Evolutionary conservation across 2,888 invertebrate genomes (phyloP).

Genomic region (Lasioglossum zephyrum): DNA sequence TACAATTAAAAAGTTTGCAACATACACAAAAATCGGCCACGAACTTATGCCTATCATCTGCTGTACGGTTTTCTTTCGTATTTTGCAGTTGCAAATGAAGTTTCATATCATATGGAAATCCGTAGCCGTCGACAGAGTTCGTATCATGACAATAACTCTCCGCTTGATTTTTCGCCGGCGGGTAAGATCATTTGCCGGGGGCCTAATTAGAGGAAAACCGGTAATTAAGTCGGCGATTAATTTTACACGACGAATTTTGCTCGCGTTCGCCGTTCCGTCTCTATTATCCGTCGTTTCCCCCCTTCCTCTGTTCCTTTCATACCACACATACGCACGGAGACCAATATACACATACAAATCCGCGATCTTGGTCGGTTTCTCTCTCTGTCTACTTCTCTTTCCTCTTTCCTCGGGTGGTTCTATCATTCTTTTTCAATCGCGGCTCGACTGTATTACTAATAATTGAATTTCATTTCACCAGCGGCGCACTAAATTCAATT

Average conservation of each 20-base stretch:
- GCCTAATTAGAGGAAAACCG: slow-evolving; percentile 56
- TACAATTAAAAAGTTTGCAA: too few species aligned
- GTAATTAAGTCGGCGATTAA: slow-evolving; percentile 67
- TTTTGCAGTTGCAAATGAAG: too few species aligned
- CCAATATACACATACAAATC: background rate
- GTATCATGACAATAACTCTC: slow-evolving; percentile 31
- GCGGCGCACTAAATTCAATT: slow-evolving; percentile 66
- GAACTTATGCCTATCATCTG: too few species aligned
- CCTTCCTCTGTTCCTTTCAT: background rate
- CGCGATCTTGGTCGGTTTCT: background rate
- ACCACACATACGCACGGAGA: background rate
- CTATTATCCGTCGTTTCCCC: slow-evolving; percentile 15
- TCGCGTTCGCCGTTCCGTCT: slow-evolving; percentile 10
- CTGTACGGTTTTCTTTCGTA: too few species aligned
- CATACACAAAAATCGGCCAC: too few species aligned
- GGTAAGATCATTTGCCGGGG: slow-evolving; percentile 37
- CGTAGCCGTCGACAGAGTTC: slow-evolving; percentile 2
- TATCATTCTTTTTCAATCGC: slow-evolving; percentile 59
- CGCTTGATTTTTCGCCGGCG: slow-evolving; percentile 15
- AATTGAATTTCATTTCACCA: slow-evolving; percentile 70
- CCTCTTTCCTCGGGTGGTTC: slow-evolving; percentile 5
- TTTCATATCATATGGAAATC: background rate
- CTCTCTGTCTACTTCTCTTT: too few species aligned
- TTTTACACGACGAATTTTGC: slow-evolving; percentile 61
- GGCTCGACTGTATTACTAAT: slow-evolving; percentile 68